Evolutionary conservation across 2,797 vertebrate species (phyloP), one percentile per base, ranked within the genome.

Genomic region (Valencia hispanica): DNA sequence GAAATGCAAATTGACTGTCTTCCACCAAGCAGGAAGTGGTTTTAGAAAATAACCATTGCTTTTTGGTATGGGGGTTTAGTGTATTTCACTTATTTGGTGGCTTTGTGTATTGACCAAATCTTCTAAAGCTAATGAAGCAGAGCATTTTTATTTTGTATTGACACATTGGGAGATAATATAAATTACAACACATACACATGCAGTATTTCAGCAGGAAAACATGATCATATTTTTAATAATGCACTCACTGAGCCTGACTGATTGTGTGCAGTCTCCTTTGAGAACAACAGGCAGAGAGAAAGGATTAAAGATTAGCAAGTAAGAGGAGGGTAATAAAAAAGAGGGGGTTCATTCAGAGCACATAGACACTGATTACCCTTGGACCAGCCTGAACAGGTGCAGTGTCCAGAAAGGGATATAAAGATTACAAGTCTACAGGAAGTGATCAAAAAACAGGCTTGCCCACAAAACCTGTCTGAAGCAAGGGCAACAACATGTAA

Each of bases 271-370:
- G 53, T 87, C 66, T 74, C 53, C 78, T 69, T 78, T 43, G 55
- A 71, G 63, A 80, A 63, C 77, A 68, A 22, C 76, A 83, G 11
- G 22, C 39, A 74, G 18, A 71, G 53, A 75, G 63, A 79, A 77
- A 51, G 89, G 93, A 94, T 94, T 94, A 93, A 50, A 84, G 78
- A 93, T 94, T 91, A 93, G 32, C 75, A 65, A 79, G 55, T 41
- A 76, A 77, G 73, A 68, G 59, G 70, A 75, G 86, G 82, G 76
- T 78, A 81, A 83, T 85, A 73, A 82, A 83, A 36, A 70, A 75
- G 68, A 86, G 50, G 55, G 57, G 70, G 41, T 81, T 71, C 8
- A 36, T 79, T 82, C 57, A 32, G 36, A 78, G 72, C 73, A 43
- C 48, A 74, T 73, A 78, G 51, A 84, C 80, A 43, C 50, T 71